A percentile compares a stretch with the other conserved stretches of the same genome.
phyloP scores from a whole-genome alignment of 2,797 vertebrate genomes.

The Lithobates sylvaticus region DNA sequence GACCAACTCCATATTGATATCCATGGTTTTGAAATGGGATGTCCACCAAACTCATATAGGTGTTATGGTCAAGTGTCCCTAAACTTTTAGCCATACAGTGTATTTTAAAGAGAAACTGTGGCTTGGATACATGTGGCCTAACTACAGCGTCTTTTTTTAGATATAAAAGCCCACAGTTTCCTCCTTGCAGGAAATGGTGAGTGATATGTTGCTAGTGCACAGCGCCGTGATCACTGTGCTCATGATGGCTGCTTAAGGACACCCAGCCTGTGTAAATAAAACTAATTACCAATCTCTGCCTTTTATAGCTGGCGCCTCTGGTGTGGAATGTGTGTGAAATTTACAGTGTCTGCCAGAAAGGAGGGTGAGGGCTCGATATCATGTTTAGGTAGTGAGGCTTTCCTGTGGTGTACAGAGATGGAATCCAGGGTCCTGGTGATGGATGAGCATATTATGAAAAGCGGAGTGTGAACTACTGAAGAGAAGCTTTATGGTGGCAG shows the following conservation, averaged over 20 bases:
- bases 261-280: conserved; percentile 8
- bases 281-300: conserved; percentile 16
- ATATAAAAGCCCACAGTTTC: background rate
- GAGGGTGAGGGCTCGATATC: background rate
- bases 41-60: too few relatives aligned
- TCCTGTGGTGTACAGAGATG: background rate
- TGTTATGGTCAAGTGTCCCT: too few relatives aligned
- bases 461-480: background rate
- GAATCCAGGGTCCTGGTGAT: background rate
- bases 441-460: background rate
- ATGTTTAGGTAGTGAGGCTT: background rate
- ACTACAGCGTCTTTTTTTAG: too few relatives aligned
- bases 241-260: background rate
- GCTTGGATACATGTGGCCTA: too few relatives aligned
- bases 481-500: background rate
- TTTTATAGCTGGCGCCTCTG: conserved; percentile 18
- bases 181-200: background rate
- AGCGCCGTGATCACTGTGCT: background rate
- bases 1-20: too few relatives aligned
- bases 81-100: too few relatives aligned
- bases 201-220: background rate
- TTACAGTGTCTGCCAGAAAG: background rate
- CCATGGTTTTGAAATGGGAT: too few relatives aligned
- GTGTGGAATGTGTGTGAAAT: background rate
- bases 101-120: too few relatives aligned